Base-by-base conservation (phyloP, 2,797 vertebrate species). In the Lemur catta region DNA sequence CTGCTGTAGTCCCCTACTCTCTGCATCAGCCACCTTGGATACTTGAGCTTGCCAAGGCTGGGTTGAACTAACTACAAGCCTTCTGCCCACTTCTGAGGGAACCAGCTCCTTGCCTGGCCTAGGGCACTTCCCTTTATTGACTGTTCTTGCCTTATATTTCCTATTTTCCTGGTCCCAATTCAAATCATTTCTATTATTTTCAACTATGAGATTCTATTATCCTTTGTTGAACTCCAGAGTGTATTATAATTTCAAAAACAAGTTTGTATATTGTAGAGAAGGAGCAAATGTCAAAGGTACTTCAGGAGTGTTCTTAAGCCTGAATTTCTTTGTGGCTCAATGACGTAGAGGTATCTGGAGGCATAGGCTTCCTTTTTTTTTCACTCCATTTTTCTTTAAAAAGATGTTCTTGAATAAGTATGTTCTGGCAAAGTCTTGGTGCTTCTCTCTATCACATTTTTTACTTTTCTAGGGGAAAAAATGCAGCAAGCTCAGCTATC, bases 151-250 rank as follows among this genome's bases (percentile, higher is more conserved):
- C 48, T 71, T 74, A 9, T 3, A 13, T 91, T 80, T 91, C 12
- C 24, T 48, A 0, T 94, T 63, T 74, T 93, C 30, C 50, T 41
- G 35, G 33, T 84, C 22, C 59, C 13, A 69, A 35, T 61, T 95
- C n/a, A 92, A 84, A 78, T 61, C 82, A 43, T 43, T 82, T 30
- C 35, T 85, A 35, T 28, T 41, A 63, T 81, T 96, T 91, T 95
- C 48, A 85, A 35, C 65, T 69, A 38, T 30, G 46, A 91, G 2
- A 13, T 71, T 71, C 7, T 85, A 0, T 50, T 88, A 85, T 30
- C 63, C 55, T 57, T 92, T 14, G 24, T 20, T 71, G 65, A 93
- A 80, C 74, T 72, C 20, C 15, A 81, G 59, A 80, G n/a, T 48
- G 1, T 41, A 35, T 63, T 33, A 28, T 38, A 52, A 88, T 26